Evolutionary conservation across 2,888 invertebrate genomes (phyloP).

Genomic region (Carterocephalus palaemon): DNA sequence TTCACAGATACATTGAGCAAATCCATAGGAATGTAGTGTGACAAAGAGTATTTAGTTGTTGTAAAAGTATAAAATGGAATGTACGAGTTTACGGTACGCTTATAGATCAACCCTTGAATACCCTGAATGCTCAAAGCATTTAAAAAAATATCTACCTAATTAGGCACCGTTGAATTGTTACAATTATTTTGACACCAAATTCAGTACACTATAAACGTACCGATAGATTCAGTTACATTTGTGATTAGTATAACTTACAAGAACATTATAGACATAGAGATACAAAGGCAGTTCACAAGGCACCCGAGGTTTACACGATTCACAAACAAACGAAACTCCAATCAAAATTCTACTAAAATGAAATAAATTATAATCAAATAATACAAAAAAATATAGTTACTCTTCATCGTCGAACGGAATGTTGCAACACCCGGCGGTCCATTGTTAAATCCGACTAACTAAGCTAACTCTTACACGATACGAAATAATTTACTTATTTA

Average conservation of each 20-base stretch:
- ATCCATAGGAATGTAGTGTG: conserved; percentile 32
- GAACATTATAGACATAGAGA: conserved; percentile 13
- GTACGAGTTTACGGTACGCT: conserved; percentile 28
- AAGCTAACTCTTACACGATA: conserved; percentile 52
- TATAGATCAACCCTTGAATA: background rate
- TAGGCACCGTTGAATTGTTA: too few species aligned
- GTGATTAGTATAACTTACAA: conserved; percentile 13
- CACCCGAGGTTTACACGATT: conserved; percentile 59
- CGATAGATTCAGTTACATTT: conserved; percentile 26
- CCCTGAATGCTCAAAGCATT: background rate
- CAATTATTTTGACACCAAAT: too few species aligned
- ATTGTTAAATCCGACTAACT: conserved; percentile 53
- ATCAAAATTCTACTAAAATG: conserved; percentile 66
- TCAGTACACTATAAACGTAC: conserved; percentile 13
- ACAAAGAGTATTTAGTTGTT: conserved; percentile 32
- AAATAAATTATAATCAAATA: conserved; percentile 69
- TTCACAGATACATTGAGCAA: conserved; percentile 33
- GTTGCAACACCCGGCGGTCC: conserved; percentile 56
- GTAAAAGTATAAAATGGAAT: conserved; percentile 27
- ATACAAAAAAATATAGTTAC: conserved; percentile 52
- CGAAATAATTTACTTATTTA: conserved; percentile 70
- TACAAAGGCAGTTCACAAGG: conserved; percentile 42
- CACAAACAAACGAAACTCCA: conserved; percentile 61
- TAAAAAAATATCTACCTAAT: too few species aligned
- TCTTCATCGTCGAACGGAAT: conserved; percentile 48